Evolutionary conservation across 2,113 vertebrate genomes (phyloP).

Genomic region (Synodontis membranacea): DNA sequence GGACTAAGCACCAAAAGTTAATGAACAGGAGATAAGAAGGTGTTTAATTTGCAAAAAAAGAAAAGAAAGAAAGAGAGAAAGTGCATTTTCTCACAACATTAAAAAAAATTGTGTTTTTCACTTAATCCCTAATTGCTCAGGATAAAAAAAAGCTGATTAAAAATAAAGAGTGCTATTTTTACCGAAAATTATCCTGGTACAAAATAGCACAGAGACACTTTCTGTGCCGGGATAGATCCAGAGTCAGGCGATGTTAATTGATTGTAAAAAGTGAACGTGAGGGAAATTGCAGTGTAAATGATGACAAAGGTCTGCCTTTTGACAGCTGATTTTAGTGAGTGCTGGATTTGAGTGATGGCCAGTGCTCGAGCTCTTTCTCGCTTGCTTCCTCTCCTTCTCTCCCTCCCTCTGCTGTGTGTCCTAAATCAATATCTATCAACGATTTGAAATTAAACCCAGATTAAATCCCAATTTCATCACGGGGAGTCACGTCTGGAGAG

Average conservation of each 20-base stretch:
- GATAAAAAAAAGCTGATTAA: constrained; percentile 29
- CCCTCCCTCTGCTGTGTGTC: constrained; percentile 75
- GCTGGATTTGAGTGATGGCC: constrained; percentile 51
- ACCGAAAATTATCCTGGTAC: neutral
- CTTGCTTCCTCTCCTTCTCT: constrained; percentile 11
- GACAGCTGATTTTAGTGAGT: constrained; percentile 58
- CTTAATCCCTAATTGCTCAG: constrained; percentile 40
- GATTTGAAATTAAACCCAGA: constrained; percentile 86
- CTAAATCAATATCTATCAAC: constrained; percentile 90
- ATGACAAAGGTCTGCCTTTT: constrained; percentile 56
- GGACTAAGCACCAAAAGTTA: constrained; percentile 45
- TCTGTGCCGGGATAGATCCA: constrained; percentile 10
- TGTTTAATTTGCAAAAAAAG: constrained; percentile 45
- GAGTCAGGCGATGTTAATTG: constrained; percentile 52
- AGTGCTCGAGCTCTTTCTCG: constrained; percentile 22
- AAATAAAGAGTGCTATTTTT: neutral
- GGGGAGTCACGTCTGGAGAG: constrained; percentile 59
- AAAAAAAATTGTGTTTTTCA: constrained; percentile 30
- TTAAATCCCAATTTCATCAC: constrained; percentile 71
- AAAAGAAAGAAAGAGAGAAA: no score
- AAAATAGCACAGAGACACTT: constrained; percentile 1
- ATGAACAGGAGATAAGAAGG: constrained; percentile 50
- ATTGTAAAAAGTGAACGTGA: constrained; percentile 56
- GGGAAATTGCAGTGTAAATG: constrained; percentile 62
- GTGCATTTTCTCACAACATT: neutral